These are phyloP conservation scores for Polyodon spathula DNA, from an alignment of 2,113 vertebrate genomes.

Conservation along the genomic window DNA sequence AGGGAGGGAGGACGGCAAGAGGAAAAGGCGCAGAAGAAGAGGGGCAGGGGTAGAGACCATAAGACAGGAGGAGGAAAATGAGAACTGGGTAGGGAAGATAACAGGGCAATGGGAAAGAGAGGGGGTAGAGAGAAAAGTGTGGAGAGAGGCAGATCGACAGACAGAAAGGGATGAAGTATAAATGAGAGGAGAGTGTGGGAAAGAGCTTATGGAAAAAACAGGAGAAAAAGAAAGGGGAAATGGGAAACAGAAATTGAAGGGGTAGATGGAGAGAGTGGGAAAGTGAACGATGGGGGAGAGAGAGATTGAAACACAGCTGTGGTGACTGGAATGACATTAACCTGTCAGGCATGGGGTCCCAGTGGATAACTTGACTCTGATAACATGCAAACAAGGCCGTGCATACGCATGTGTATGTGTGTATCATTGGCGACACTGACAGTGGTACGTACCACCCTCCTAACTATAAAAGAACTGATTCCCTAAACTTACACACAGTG, in stretches of 20 bases:
- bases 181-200: no score
- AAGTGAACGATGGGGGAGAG: no score
- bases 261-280: no score
- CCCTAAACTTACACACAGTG: no score
- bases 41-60: slow-evolving; percentile 3
- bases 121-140: background rate
- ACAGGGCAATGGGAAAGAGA: background rate
- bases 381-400: background rate
- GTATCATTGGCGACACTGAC: background rate
- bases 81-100: background rate
- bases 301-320: background rate
- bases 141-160: background rate
- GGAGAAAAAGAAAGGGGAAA: no score
- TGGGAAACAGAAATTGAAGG: no score
- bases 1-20: background rate
- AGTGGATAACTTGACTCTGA: background rate
- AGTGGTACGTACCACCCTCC: no score
- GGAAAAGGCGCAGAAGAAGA: background rate
- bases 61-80: background rate
- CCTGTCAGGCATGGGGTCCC: background rate
- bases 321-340: background rate
- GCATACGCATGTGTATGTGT: background rate
- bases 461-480: no score
- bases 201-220: no score
- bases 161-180: no score